Evolutionary conservation across 2,797 vertebrate genomes (phyloP).

Genomic region (Lacerta bilineata): DNA sequence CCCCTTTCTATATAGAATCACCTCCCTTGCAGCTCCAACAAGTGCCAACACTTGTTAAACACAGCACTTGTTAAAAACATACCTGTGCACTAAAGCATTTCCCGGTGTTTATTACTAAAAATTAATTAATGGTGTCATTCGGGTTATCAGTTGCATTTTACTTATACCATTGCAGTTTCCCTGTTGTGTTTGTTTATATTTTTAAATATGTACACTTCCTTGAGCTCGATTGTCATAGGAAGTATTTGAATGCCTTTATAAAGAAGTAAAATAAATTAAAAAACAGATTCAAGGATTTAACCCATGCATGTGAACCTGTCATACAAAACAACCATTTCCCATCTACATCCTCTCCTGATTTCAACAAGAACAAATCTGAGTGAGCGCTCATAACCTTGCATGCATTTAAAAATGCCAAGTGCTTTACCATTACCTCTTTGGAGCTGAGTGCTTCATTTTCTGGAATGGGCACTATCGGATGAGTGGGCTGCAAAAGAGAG

Average conservation of each 20-base stretch:
- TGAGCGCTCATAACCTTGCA: background rate
- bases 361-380: slow-evolving; percentile 44
- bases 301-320: background rate
- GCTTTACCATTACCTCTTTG: slow-evolving; percentile 76
- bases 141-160: too few species aligned
- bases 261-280: background rate
- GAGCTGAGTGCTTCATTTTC: slow-evolving; percentile 80
- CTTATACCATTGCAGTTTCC: too few species aligned
- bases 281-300: background rate
- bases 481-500: slow-evolving; percentile 73
- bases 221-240: too few species aligned
- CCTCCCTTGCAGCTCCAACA: too few species aligned
- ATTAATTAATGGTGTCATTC: too few species aligned
- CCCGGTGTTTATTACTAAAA: too few species aligned
- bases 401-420: slow-evolving; percentile 28
- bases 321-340: background rate
- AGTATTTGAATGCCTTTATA: background rate
- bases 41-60: too few species aligned
- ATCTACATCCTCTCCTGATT: background rate
- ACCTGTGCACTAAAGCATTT: too few species aligned
- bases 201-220: too few species aligned
- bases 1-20: too few species aligned
- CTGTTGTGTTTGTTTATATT: too few species aligned
- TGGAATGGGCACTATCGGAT: slow-evolving; percentile 81
- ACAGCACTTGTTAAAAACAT: too few species aligned